Percentiles rank a stretch among this genome's conserved stretches.
phyloP scores from a whole-genome alignment of 2,888 invertebrate species.

The Lycaena phlaeas region DNA sequence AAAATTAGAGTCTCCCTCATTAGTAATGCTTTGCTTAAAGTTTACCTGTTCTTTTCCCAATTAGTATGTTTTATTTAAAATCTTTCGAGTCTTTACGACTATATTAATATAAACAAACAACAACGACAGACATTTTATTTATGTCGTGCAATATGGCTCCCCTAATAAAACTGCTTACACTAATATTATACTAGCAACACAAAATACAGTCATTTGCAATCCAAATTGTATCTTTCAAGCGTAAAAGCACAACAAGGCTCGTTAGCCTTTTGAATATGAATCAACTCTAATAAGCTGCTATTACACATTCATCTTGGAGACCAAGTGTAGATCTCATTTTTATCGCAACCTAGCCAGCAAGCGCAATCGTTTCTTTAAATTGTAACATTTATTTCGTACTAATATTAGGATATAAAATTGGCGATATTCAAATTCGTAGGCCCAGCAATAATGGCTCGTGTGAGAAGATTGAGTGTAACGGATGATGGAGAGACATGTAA shows the following conservation, averaged over 20 bases:
- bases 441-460: slow-evolving; percentile 68
- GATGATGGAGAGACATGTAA: slow-evolving; percentile 84
- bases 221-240: not conserved
- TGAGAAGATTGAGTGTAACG: slow-evolving; percentile 77
- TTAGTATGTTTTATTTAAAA: too few relatives aligned
- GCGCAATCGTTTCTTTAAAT: not conserved
- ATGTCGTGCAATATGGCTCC: too few relatives aligned
- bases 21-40: too few relatives aligned
- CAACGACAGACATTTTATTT: too few relatives aligned
- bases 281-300: not conserved
- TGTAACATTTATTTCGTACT: slow-evolving; percentile 1
- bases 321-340: too few relatives aligned
- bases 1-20: too few relatives aligned
- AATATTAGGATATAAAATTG: slow-evolving; percentile 13
- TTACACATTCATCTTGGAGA: not conserved
- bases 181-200: not conserved
- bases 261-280: slow-evolving; percentile 14
- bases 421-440: slow-evolving; percentile 42
- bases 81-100: too few relatives aligned
- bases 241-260: slow-evolving; percentile 13
- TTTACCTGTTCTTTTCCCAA: too few relatives aligned
- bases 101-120: too few relatives aligned
- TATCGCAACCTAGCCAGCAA: too few relatives aligned
- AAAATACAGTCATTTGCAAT: not conserved
- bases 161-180: not conserved